These are phyloP conservation scores for Nixonia krombeini DNA, from an alignment of 1,140 invertebrate species.

Conservation along the genomic window DNA sequence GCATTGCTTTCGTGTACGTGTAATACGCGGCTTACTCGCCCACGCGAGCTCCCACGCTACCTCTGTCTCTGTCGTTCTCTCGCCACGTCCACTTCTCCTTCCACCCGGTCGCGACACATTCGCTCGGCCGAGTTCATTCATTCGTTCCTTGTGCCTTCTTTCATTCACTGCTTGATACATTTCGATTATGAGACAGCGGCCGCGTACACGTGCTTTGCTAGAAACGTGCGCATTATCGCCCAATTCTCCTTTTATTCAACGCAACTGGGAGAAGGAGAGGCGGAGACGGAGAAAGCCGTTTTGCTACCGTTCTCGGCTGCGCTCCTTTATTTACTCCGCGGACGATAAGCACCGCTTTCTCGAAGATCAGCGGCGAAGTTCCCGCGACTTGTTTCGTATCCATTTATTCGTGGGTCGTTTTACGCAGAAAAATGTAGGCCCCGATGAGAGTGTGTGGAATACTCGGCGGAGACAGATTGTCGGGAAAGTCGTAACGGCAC, in stretches of 20 bases:
- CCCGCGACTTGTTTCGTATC: too few species aligned
- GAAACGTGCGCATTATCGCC: not conserved
- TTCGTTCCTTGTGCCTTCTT: conserved; percentile 39
- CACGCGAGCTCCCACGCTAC: conserved; percentile 26
- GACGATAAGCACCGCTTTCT: conserved; percentile 6
- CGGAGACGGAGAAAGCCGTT: conserved; percentile 16
- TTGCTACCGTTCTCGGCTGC: conserved; percentile 10
- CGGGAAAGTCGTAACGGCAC: too few species aligned
- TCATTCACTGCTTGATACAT: conserved; percentile 49
- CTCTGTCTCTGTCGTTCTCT: not conserved
- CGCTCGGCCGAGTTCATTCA: conserved; percentile 47
- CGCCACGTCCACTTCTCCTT: not conserved
- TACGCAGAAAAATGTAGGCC: too few species aligned
- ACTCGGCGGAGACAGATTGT: too few species aligned
- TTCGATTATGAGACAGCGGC: conserved; percentile 39
- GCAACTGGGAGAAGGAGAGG: conserved; percentile 6
- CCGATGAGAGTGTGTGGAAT: too few species aligned
- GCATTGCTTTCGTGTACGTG: conserved; percentile 29
- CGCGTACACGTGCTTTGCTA: conserved; percentile 18
- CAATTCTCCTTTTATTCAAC: not conserved
- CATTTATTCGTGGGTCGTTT: too few species aligned
- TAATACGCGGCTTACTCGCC: conserved; percentile 40
- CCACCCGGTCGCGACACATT: conserved; percentile 14
- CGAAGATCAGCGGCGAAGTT: not conserved
- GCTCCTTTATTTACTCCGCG: too few species aligned